These are phyloP conservation scores for Clistopyga incitator DNA, from an alignment of 2,888 invertebrate genomes.

Conservation along the genomic window DNA sequence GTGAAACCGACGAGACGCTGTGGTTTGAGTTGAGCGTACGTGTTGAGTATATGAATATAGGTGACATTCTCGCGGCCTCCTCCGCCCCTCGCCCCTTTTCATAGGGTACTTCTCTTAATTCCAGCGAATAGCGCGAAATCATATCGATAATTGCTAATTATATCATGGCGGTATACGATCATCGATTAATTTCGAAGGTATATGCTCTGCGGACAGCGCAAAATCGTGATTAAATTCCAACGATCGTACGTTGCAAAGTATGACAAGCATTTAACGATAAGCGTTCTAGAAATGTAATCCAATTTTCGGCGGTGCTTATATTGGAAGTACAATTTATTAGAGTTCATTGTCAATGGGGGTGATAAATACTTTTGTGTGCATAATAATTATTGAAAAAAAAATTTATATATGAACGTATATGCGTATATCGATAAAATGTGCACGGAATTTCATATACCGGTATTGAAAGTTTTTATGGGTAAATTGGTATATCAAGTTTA, in stretches of 20 bases:
- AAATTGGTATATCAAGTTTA: no score
- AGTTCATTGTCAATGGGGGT: background rate
- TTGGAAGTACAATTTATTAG: background rate
- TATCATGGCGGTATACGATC: background rate
- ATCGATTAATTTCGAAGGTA: constrained; percentile 43
- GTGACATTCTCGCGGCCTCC: background rate
- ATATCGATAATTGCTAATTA: constrained; percentile 32
- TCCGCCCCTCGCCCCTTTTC: background rate
- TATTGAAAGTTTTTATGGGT: no score
- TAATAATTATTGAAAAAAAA: background rate
- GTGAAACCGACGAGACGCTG: constrained; percentile 23
- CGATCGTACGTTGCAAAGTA: constrained; percentile 19
- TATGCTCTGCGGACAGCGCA: background rate
- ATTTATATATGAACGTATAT: background rate
- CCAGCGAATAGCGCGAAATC: constrained; percentile 8
- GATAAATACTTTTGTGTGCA: background rate
- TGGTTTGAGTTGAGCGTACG: constrained; percentile 14
- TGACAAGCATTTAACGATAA: constrained; percentile 8
- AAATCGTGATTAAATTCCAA: constrained; percentile 37
- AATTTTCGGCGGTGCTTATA: background rate
- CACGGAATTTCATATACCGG: no score
- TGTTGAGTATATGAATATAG: constrained; percentile 5
- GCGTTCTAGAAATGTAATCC: background rate
- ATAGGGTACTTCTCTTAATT: constrained; percentile 4
- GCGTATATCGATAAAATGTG: no score